Conservation (phyloP, 2,888 invertebrate genomes). For the Oscheius sp. region DNA sequence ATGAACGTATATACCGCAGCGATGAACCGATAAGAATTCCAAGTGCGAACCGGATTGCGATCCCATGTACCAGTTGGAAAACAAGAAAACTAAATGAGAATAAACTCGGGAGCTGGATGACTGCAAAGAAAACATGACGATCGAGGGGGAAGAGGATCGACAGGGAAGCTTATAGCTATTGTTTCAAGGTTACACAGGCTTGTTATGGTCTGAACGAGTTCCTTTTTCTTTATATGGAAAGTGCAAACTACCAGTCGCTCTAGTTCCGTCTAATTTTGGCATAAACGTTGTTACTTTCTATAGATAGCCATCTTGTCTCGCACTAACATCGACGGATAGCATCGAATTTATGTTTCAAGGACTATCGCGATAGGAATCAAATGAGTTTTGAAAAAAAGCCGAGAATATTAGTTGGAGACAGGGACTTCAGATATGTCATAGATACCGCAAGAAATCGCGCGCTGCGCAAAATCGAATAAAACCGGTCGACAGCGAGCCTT, state of each 20-base stretch:
- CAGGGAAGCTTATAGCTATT: conserved; percentile 3
- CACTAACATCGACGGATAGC: not conserved
- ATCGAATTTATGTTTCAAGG: not conserved
- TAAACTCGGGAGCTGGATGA: not conserved
- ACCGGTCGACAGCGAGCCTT: conserved; percentile 29
- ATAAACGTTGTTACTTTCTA: too few species aligned
- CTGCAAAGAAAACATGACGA: not conserved
- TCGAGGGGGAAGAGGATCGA: not conserved
- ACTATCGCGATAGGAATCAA: not conserved
- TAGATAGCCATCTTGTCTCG: too few species aligned
- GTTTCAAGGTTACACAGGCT: conserved; percentile 22
- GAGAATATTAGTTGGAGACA: conserved; percentile 13
- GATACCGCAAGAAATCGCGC: conserved; percentile 29
- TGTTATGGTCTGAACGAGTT: conserved; percentile 10
- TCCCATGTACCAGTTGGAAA: conserved; percentile 19
- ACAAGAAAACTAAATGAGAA: not conserved
- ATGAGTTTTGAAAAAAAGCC: conserved; percentile 1
- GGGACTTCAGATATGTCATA: conserved; percentile 23
- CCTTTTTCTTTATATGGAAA: not conserved
- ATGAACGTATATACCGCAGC: conserved; percentile 18
- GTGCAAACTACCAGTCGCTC: not conserved
- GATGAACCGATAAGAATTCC: conserved; percentile 31
- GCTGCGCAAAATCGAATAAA: conserved; percentile 31
- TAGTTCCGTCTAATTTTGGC: not conserved
- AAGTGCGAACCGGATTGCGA: conserved; percentile 25